Percentiles rank a stretch among this genome's conserved stretches.
Conservation (phyloP, 2,797 vertebrate species). For the Acipenser transmontanus region DNA sequence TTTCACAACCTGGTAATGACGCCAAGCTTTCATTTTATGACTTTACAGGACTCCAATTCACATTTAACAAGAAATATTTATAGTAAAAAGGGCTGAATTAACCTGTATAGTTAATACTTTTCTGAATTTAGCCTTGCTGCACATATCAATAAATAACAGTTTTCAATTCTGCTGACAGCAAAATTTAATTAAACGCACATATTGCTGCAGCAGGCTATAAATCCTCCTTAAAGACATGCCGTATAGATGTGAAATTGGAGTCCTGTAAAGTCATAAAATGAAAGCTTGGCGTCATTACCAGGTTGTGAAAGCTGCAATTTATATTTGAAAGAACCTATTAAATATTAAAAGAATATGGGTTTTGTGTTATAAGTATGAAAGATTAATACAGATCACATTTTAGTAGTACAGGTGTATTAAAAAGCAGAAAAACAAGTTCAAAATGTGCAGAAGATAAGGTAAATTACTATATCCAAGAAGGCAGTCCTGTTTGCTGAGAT, state of each 20-base stretch:
- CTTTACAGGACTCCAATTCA: neutral
- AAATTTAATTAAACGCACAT: slow-evolving; percentile 37
- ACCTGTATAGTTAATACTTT: slow-evolving; percentile 34
- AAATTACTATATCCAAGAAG: too few relatives aligned
- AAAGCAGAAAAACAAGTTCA: too few relatives aligned
- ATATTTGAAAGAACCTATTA: too few relatives aligned
- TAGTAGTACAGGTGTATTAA: too few relatives aligned
- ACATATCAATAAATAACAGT: slow-evolving; percentile 32
- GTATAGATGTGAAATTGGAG: slow-evolving; percentile 26
- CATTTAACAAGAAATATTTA: slow-evolving; percentile 22
- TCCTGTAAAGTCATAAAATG: neutral
- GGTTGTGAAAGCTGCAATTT: too few relatives aligned
- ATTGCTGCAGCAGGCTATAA: slow-evolving; percentile 27
- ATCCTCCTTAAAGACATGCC: slow-evolving; percentile 30
- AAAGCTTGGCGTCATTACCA: neutral
- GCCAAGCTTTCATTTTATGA: neutral
- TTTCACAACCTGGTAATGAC: neutral
- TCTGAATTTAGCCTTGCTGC: slow-evolving; percentile 27
- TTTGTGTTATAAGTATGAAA: too few relatives aligned
- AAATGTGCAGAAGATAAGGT: too few relatives aligned
- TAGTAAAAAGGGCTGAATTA: slow-evolving; percentile 21
- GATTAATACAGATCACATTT: too few relatives aligned
- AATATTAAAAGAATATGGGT: too few relatives aligned
- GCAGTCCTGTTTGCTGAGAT: too few relatives aligned
- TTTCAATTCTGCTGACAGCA: slow-evolving; percentile 29